Evolutionary conservation across 2,113 vertebrate species (phyloP).

Genomic region (Syrrhaptes paradoxus): DNA sequence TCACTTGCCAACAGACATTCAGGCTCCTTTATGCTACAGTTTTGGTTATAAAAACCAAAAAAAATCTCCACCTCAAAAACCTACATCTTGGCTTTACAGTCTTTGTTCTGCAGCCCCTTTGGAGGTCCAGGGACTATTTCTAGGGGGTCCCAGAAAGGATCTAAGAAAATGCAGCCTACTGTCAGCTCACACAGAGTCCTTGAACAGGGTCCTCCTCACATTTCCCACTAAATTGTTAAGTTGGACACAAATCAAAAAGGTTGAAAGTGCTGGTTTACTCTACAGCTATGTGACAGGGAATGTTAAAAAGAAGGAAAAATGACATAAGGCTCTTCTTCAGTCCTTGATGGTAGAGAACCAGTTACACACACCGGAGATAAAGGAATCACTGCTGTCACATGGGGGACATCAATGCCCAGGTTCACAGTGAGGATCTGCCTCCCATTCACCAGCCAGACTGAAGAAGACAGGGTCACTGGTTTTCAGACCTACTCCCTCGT

Average conservation of each 20-base stretch:
- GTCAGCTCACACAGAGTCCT: background rate
- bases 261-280: background rate
- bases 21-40: background rate
- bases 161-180: background rate
- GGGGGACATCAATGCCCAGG: background rate
- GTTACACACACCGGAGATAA: background rate
- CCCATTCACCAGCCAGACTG: background rate
- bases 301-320: background rate
- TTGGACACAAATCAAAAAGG: background rate
- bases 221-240: background rate
- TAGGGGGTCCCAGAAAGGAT: background rate
- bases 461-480: background rate
- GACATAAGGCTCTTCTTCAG: fast-evolving
- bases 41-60: background rate
- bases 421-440: background rate
- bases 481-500: background rate
- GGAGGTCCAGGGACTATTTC: background rate
- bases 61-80: background rate
- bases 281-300: background rate
- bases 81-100: background rate
- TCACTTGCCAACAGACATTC: background rate
- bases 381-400: background rate
- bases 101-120: background rate
- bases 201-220: background rate
- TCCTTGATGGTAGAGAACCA: background rate